Evolutionary conservation across 1,140 invertebrate species (phyloP), one percentile per base, ranked within the genome.

Genomic region (Drosophila watanabei): DNA sequence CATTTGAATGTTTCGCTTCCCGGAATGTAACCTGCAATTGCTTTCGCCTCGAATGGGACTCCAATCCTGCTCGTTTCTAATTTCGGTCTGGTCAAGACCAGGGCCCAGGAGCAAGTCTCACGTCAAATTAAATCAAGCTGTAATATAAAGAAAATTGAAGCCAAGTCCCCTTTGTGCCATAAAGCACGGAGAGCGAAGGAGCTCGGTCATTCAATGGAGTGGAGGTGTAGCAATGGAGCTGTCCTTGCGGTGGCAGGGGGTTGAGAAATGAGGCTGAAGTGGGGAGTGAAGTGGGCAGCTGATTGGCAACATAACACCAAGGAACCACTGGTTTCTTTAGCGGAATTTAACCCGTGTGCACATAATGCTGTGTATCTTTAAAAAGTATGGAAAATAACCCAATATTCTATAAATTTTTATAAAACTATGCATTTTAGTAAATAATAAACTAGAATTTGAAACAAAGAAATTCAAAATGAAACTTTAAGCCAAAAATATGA

Each of bases 61-160:
- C 32, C 30, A 30, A 28, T 28, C 43, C 24, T 28, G 32, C 18
- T 46, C 71, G 68, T 82, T 87, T 88, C 51, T 80, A 75, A 80
- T 75, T 80, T 70, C 62, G 65, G 46, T 79, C 48, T 62, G 80
- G 83, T 83, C 83, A 86, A 78, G 81, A 52, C 43, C 64, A 58
- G 69, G 61, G 24, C 68, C 68, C 80, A 70, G 62, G 78, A 83
- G 88, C 86, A 89, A 69, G 86, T 90, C 86, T 90, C 86, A 91
- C 87, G 86, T 90, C 86, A 90, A 90, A 90, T 90, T 90, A 90
- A 90, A 90, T 90, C 86, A 90, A 82, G 86, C 69, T 82, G 65
- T 90, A 90, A 90, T 90, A 90, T 90, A 90, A 90, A 90, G 86
- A 90, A 90, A 90, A 90, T 90, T 90, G 86, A 90, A 89, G 86